Evolutionary conservation across 2,888 invertebrate genomes (phyloP).

Genomic region (Drosophila imparisetae): DNA sequence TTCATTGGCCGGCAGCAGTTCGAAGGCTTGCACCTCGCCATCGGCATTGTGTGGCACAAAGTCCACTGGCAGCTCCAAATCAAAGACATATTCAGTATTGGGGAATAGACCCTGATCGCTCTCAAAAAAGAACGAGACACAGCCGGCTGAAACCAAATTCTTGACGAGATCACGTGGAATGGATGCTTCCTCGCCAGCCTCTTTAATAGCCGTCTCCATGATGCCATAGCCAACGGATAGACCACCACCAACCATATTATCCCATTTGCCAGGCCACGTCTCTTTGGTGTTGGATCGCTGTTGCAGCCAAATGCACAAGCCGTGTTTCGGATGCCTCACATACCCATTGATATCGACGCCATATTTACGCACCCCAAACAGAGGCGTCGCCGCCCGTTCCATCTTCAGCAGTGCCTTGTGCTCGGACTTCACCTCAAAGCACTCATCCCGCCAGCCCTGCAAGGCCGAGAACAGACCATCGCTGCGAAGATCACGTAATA

Average conservation of each 20-base stretch:
- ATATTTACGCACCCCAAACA: slow-evolving; percentile 97
- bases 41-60: slow-evolving; percentile 97
- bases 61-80: slow-evolving; percentile 94
- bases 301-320: slow-evolving; percentile 95
- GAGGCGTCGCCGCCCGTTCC: slow-evolving; percentile 96
- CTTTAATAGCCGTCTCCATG: slow-evolving; percentile 95
- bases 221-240: slow-evolving; percentile 95
- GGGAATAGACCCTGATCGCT: slow-evolving; percentile 97
- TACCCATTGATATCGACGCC: slow-evolving; percentile 98
- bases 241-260: slow-evolving; percentile 98
- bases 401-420: slow-evolving; percentile 89
- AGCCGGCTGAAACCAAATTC: slow-evolving; percentile 85
- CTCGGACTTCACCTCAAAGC: slow-evolving; percentile 93
- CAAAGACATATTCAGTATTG: slow-evolving; percentile 97
- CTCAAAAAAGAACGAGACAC: slow-evolving; percentile 91
- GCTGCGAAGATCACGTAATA: slow-evolving; percentile 90
- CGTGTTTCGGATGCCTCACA: slow-evolving; percentile 92
- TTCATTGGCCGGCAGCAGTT: slow-evolving; percentile 92
- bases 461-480: slow-evolving; percentile 92
- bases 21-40: slow-evolving; percentile 97
- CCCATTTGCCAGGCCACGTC: slow-evolving; percentile 98
- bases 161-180: slow-evolving; percentile 92
- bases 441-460: slow-evolving; percentile 97
- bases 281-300: slow-evolving; percentile 95
- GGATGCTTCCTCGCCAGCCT: slow-evolving; percentile 97